A percentile compares a stretch with the other conserved stretches of the same genome.
Evolutionary conservation across 2,797 vertebrate species (phyloP).

Genomic region (Ceryle rudis): DNA sequence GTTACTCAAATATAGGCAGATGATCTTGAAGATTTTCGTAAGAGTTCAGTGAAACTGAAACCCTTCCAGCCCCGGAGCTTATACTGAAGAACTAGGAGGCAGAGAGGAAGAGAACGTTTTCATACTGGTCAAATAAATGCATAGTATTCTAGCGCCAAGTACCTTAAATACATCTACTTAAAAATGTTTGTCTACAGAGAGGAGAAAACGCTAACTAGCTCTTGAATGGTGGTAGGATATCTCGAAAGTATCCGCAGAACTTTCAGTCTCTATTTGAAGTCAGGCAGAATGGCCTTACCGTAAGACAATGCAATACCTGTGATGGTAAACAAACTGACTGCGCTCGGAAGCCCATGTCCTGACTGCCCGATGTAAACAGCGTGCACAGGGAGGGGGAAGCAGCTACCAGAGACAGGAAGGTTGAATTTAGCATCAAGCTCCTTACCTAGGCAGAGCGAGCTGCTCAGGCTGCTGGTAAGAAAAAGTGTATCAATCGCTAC

Average conservation of each 20-base stretch:
- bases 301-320: neutral
- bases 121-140: neutral
- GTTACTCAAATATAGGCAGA: neutral
- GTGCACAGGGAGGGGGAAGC: conserved; percentile 42
- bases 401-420: conserved; percentile 53
- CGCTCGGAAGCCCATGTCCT: neutral
- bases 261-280: neutral
- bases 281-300: neutral
- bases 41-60: neutral
- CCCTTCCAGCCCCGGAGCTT: neutral
- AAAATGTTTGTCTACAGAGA: neutral
- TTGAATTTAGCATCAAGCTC: conserved; percentile 52
- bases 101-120: neutral
- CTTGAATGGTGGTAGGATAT: neutral
- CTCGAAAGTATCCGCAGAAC: neutral
- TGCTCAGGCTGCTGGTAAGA: conserved; percentile 34
- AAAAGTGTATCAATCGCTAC: neutral
- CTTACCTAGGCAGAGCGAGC: conserved; percentile 40
- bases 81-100: neutral
- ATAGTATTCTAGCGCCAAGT: neutral
- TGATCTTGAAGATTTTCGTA: neutral
- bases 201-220: neutral
- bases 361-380: neutral
- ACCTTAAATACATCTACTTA: neutral
- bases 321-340: neutral